Percentiles rank a stretch among this genome's conserved stretches.
phyloP scores from a whole-genome alignment of 2,797 vertebrate species.

The Macroramphosus scolopax region DNA sequence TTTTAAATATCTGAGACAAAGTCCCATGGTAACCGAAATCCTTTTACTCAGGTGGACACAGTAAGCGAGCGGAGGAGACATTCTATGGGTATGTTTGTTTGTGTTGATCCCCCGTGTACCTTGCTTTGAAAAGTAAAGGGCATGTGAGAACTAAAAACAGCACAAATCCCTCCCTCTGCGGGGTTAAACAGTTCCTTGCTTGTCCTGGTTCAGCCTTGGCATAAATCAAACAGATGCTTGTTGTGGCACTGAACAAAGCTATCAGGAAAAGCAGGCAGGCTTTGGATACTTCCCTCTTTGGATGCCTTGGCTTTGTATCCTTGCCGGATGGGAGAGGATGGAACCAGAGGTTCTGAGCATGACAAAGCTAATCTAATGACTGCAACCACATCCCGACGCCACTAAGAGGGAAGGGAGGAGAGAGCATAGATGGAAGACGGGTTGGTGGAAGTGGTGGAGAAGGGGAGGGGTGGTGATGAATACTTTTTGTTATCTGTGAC shows the following conservation, averaged over 20 bases:
- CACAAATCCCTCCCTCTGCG: conserved; percentile 62
- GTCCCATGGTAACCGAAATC: conserved; percentile 39
- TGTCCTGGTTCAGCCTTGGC: conserved; percentile 62
- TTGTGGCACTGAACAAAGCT: conserved; percentile 73
- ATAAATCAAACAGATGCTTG: conserved; percentile 68
- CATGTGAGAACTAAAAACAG: conserved; percentile 56
- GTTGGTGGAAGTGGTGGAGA: conserved; percentile 27
- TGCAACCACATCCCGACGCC: conserved; percentile 55
- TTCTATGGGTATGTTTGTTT: conserved; percentile 51
- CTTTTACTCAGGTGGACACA: conserved; percentile 49
- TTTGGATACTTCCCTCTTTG: conserved; percentile 68
- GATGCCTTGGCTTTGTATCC: conserved; percentile 62
- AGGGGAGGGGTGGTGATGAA: conserved; percentile 41
- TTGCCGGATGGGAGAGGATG: conserved; percentile 53
- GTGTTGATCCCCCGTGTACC: conserved; percentile 56
- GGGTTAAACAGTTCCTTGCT: conserved; percentile 61
- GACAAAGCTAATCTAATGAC: conserved; percentile 72
- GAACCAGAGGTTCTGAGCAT: conserved; percentile 62
- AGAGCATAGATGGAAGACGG: conserved; percentile 31
- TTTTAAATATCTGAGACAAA: conserved; percentile 32
- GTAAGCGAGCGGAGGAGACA: conserved; percentile 33
- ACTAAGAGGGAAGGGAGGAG: conserved; percentile 37
- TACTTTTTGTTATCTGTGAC: conserved; percentile 66
- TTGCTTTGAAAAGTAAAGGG: conserved; percentile 63
- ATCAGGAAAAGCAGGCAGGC: conserved; percentile 74